A percentile compares a stretch with the other conserved stretches of the same genome.
Conservation (phyloP, 2,797 vertebrate species). For the Staurois parvus region DNA sequence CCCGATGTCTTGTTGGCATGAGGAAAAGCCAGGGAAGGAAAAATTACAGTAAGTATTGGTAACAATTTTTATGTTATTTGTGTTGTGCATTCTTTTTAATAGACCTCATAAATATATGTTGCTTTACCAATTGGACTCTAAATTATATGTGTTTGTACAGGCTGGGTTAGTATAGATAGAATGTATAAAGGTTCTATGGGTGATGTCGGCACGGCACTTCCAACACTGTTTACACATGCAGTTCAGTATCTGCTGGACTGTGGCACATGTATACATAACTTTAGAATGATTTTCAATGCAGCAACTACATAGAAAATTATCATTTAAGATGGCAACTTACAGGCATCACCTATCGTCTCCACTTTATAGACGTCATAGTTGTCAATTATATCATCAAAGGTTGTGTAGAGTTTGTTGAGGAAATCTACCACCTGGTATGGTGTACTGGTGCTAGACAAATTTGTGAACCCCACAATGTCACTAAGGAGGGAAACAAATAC, state of each 20-base stretch:
- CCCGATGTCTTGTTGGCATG: too few relatives aligned
- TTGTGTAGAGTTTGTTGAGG: conserved; percentile 85
- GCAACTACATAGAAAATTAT: not conserved
- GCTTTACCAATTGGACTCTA: not conserved
- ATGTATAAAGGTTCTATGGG: too few relatives aligned
- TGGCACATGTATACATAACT: not conserved
- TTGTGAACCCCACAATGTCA: conserved; percentile 87
- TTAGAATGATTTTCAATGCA: not conserved
- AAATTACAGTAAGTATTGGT: too few relatives aligned
- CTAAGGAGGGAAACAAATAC: conserved; percentile 71
- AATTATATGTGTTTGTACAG: not conserved
- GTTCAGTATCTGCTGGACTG: not conserved
- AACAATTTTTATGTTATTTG: too few relatives aligned
- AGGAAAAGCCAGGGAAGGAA: too few relatives aligned
- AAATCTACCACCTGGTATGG: conserved; percentile 84
- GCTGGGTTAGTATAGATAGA: too few relatives aligned
- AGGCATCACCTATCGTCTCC: conserved; percentile 85
- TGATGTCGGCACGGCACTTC: too few relatives aligned
- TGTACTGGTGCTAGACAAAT: conserved; percentile 85
- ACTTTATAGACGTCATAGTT: conserved; percentile 88
- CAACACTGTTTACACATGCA: too few relatives aligned
- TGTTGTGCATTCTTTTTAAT: not conserved
- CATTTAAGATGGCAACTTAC: conserved; percentile 69
- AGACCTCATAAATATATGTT: not conserved
- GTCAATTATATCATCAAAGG: conserved; percentile 88